Evolutionary conservation across 2,797 vertebrate species (phyloP).

Genomic region (Acridotheres tristis): DNA sequence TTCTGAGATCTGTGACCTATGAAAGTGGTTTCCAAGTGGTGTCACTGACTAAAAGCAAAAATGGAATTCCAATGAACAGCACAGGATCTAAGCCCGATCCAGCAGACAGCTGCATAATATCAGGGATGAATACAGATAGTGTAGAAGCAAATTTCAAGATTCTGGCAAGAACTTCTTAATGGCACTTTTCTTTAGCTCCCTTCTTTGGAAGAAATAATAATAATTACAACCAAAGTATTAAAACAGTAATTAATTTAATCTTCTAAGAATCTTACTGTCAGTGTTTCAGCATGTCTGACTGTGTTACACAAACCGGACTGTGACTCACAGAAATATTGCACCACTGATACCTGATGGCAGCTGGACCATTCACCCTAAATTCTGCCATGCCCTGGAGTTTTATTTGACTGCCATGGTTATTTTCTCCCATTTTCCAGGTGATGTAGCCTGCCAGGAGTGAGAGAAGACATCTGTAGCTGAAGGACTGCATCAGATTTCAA

Average conservation of each 20-base stretch:
- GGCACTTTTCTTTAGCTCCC: not conserved
- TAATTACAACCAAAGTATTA: not conserved
- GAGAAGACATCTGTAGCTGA: not conserved
- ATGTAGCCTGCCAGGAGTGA: not conserved
- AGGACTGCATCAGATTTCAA: not conserved
- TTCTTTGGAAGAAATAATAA: not conserved
- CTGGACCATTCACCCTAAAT: not conserved
- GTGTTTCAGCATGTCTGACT: not conserved
- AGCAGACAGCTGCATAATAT: not conserved
- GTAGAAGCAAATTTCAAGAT: not conserved
- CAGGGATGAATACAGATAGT: not conserved
- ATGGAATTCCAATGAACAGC: not conserved
- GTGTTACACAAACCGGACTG: accelerated
- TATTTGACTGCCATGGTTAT: not conserved
- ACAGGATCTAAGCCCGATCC: not conserved
- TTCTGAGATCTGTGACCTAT: not conserved
- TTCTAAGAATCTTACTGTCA: not conserved
- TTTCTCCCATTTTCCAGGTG: not conserved
- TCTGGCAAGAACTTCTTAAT: not conserved
- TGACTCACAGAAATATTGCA: not conserved
- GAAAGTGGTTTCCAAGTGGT: not conserved
- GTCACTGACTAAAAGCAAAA: not conserved
- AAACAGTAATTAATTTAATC: not conserved
- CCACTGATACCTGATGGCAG: not conserved
- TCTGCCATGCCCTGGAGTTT: not conserved